phyloP scores from a whole-genome alignment of 2,888 invertebrate genomes.

The Cremastinae sp. region DNA sequence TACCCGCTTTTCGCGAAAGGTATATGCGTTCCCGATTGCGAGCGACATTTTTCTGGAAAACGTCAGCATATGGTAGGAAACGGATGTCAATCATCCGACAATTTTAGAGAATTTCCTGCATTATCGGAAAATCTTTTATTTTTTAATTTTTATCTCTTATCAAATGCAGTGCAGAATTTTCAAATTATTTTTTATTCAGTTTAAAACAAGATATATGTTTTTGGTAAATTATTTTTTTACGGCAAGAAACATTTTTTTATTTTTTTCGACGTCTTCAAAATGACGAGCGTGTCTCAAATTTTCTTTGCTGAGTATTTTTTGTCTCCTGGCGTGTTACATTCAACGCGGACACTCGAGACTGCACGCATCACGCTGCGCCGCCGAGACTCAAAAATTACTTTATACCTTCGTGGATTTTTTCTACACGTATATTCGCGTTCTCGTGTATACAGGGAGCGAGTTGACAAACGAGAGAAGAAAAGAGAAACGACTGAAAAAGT shows the following conservation, averaged over 20 bases:
- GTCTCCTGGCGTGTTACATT: background rate
- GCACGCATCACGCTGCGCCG: slow-evolving; percentile 5
- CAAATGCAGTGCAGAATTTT: no score
- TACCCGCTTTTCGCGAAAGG: slow-evolving; percentile 51
- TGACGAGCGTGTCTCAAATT: background rate
- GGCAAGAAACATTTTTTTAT: no score
- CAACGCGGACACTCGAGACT: slow-evolving; percentile 30
- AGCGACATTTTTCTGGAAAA: slow-evolving; percentile 12
- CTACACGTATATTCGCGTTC: slow-evolving; percentile 2
- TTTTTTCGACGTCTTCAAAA: no score
- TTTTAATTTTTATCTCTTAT: no score
- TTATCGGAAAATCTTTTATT: no score
- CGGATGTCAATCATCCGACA: slow-evolving; percentile 29
- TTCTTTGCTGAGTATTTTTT: background rate
- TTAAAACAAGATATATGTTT: no score
- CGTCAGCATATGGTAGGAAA: slow-evolving; percentile 28
- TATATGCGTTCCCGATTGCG: slow-evolving; percentile 13
- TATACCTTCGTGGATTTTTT: background rate
- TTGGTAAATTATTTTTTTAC: no score
- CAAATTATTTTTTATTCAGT: no score
- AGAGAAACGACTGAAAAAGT: slow-evolving; percentile 41
- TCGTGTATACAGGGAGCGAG: background rate
- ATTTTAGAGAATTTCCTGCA: no score
- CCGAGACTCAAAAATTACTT: background rate
- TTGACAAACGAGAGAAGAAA: slow-evolving; percentile 52